Conservation (phyloP, 2,888 invertebrate species). For the Nudaria mundana region DNA sequence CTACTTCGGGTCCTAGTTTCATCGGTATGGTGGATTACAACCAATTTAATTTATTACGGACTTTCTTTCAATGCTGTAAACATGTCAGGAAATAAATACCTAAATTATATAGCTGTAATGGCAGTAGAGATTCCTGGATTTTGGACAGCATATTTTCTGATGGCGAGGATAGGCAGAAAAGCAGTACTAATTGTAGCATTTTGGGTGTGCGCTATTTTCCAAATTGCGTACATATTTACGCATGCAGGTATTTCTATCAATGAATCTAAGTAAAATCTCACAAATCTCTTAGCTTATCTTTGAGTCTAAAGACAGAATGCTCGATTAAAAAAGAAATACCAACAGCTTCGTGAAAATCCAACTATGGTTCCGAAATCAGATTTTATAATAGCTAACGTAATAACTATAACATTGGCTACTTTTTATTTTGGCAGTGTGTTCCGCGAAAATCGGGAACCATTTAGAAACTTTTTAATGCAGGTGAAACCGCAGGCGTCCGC, state of each 20-base stretch:
- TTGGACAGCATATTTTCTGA: conserved; percentile 77
- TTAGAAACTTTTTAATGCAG: too few relatives aligned
- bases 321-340: too few relatives aligned
- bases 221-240: conserved; percentile 78
- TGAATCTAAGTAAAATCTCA: too few relatives aligned
- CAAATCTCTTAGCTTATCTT: too few relatives aligned
- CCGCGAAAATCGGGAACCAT: too few relatives aligned
- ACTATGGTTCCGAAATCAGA: too few relatives aligned
- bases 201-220: conserved; percentile 80
- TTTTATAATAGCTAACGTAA: too few relatives aligned
- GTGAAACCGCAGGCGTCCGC: too few relatives aligned
- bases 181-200: conserved; percentile 79
- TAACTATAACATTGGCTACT: too few relatives aligned
- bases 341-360: too few relatives aligned
- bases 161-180: conserved; percentile 81
- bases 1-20: conserved; percentile 46
- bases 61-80: conserved; percentile 83
- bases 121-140: conserved; percentile 86
- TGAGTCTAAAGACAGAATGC: too few relatives aligned
- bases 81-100: conserved; percentile 81
- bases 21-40: conserved; percentile 83
- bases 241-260: conserved; percentile 74
- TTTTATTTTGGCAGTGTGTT: too few relatives aligned
- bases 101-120: conserved; percentile 83
- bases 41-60: conserved; percentile 84